A percentile compares a stretch with the other conserved stretches of the same genome.
phyloP scores from a whole-genome alignment of 2,888 invertebrate genomes.

The Pseudococcus jackbeardsleyi region DNA sequence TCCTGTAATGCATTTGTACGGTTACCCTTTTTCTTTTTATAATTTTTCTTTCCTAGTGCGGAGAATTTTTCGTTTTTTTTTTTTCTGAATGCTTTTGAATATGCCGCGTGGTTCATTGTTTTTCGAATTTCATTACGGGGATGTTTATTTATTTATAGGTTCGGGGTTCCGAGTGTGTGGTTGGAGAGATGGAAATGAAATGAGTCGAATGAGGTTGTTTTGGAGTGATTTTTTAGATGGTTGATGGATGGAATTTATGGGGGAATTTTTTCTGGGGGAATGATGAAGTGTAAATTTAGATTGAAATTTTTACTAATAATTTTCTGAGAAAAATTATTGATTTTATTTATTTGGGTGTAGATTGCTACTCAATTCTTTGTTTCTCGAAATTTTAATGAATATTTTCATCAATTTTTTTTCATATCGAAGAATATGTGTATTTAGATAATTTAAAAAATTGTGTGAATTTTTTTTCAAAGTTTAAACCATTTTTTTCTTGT shows the following conservation, averaged over 20 bases:
- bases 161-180: neutral
- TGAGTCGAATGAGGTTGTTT: neutral
- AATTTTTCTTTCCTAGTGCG: constrained; percentile 48
- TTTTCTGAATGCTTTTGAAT: constrained; percentile 25
- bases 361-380: no score
- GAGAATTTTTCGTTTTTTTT: neutral
- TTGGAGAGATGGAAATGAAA: neutral
- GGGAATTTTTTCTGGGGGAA: neutral
- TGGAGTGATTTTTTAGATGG: neutral
- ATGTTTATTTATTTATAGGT: constrained; percentile 44
- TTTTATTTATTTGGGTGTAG: no score
- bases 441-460: no score
- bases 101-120: constrained; percentile 25
- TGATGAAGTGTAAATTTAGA: neutral
- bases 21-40: constrained; percentile 48
- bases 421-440: no score
- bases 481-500: no score
- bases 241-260: neutral
- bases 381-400: no score
- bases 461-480: no score
- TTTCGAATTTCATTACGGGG: constrained; percentile 22
- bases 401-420: no score
- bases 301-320: neutral
- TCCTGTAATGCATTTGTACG: constrained; percentile 55
- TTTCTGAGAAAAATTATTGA: neutral